Percentiles rank a stretch among this genome's conserved stretches.
Evolutionary conservation across 1,140 invertebrate genomes (phyloP).

Genomic region (Zaprionus camerounensis): DNA sequence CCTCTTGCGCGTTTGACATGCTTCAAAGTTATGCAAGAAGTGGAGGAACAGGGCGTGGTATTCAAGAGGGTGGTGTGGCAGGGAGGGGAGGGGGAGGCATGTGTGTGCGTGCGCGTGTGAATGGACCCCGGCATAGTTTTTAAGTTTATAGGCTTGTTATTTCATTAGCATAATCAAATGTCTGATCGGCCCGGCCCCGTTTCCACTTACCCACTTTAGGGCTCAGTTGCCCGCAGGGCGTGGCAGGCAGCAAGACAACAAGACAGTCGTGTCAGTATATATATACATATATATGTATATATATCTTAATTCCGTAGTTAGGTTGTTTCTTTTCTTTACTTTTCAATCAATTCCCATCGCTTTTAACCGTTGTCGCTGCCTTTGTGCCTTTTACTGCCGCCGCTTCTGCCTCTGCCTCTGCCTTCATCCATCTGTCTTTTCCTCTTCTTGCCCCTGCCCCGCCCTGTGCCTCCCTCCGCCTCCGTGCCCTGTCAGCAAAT

Average conservation of each 20-base stretch:
- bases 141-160: constrained; percentile 77
- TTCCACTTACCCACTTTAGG: constrained; percentile 10
- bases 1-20: not conserved
- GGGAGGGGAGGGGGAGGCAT: not conserved
- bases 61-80: not conserved
- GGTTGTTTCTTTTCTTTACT: constrained; percentile 52
- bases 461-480: not conserved
- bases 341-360: constrained; percentile 80
- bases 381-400: constrained; percentile 70
- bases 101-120: constrained; percentile 58
- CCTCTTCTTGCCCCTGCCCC: not conserved
- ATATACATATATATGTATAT: constrained; percentile 23
- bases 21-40: not conserved
- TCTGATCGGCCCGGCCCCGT: constrained; percentile 15
- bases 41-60: not conserved
- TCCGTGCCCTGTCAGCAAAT: constrained; percentile 58
- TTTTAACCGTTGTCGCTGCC: constrained; percentile 70
- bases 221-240: not conserved
- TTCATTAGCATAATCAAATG: constrained; percentile 82
- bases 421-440: not conserved
- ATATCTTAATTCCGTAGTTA: constrained; percentile 71
- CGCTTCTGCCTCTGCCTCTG: constrained; percentile 31
- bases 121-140: constrained; percentile 70
- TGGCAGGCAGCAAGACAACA: not conserved
- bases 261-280: constrained; percentile 28